Evolutionary conservation across 1,140 invertebrate genomes (phyloP).

Genomic region (Philopotamus ludificatus): DNA sequence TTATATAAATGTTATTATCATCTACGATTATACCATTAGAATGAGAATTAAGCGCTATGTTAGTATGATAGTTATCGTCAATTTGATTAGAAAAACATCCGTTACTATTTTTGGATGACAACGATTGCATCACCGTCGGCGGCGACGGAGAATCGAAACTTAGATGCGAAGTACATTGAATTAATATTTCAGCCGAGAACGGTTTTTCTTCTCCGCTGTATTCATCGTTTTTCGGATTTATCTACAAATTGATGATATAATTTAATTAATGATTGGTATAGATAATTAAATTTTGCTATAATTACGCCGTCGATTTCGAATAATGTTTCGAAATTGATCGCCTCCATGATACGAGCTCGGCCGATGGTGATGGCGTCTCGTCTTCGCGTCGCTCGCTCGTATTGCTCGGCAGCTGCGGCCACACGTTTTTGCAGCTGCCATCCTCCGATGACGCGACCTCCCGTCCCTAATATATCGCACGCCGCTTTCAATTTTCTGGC

Average conservation of each 20-base stretch:
- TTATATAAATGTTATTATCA: conserved; percentile 23
- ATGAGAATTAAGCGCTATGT: background rate
- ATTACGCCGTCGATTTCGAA: conserved; percentile 75
- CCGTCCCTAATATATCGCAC: conserved; percentile 76
- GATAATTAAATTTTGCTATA: conserved; percentile 46
- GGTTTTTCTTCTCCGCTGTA: conserved; percentile 54
- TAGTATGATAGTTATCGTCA: conserved; percentile 4
- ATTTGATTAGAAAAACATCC: conserved; percentile 1
- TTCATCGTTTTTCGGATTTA: conserved; percentile 50
- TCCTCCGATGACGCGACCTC: conserved; percentile 86
- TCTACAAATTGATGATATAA: conserved; percentile 43
- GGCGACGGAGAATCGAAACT: conserved; percentile 53
- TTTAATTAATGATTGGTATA: conserved; percentile 42
- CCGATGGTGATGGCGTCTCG: conserved; percentile 83
- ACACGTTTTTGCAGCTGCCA: conserved; percentile 89
- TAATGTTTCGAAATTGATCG: conserved; percentile 62
- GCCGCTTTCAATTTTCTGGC: conserved; percentile 85
- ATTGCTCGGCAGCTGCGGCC: conserved; percentile 88
- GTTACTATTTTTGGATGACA: conserved; percentile 26
- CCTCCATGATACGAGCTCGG: conserved; percentile 47
- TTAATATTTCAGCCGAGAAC: conserved; percentile 46
- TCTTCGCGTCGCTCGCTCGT: conserved; percentile 83
- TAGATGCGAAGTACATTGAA: conserved; percentile 40
- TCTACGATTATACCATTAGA: conserved; percentile 30
- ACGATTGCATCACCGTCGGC: conserved; percentile 22